phyloP scores from a whole-genome alignment of 2,888 invertebrate species.

The Elegia similella region DNA sequence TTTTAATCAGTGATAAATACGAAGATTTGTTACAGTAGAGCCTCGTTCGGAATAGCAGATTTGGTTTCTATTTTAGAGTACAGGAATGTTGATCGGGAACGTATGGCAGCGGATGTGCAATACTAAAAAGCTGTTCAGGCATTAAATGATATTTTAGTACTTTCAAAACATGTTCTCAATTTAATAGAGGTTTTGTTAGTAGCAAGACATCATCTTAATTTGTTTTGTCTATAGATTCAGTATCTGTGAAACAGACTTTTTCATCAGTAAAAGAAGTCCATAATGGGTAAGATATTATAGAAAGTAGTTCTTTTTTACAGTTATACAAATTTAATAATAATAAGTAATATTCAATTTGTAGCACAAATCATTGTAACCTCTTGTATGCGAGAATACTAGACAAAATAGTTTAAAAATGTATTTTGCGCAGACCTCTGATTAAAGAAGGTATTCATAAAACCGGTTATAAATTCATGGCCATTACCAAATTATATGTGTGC shows the following conservation, averaged over 20 bases:
- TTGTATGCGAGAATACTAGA: too few species aligned
- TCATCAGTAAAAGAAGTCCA: too few species aligned
- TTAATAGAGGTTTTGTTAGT: too few species aligned
- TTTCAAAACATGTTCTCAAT: too few species aligned
- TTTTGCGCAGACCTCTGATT: too few species aligned
- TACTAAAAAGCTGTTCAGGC: not conserved
- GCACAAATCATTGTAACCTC: not conserved
- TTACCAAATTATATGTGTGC: not conserved
- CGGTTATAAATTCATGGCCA: not conserved
- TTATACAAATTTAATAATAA: too few species aligned
- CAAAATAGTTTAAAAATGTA: too few species aligned
- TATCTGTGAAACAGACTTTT: too few species aligned
- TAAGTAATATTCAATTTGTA: not conserved
- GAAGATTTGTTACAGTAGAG: not conserved
- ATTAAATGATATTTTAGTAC: not conserved
- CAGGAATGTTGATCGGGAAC: not conserved
- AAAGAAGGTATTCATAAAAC: not conserved
- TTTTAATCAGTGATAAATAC: not conserved
- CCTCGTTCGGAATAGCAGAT: not conserved
- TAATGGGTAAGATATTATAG: not conserved
- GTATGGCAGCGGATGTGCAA: not conserved
- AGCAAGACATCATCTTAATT: too few species aligned
- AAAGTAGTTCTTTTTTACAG: not conserved
- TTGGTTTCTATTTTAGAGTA: not conserved
- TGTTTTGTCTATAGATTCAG: too few species aligned